phyloP scores from a whole-genome alignment of 2,113 vertebrate genomes.

The Xerus inauris region DNA sequence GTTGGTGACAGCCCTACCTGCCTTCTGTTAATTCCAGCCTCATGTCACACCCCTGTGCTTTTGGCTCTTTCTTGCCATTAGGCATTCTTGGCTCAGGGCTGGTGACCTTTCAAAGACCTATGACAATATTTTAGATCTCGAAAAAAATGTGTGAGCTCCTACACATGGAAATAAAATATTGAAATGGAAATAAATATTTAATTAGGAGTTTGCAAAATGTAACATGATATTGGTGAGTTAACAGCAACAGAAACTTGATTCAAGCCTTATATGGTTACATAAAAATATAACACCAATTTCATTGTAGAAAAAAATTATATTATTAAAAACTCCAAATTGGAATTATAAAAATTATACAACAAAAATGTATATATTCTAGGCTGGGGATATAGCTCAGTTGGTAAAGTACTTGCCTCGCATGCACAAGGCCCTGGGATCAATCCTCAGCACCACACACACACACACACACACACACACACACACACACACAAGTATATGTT shows the following conservation, averaged over 20 bases:
- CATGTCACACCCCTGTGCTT: background rate
- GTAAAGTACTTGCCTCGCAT: too few relatives aligned
- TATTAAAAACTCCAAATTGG: constrained; percentile 14
- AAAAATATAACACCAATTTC: background rate
- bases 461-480: too few relatives aligned
- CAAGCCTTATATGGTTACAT: background rate
- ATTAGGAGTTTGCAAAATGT: constrained; percentile 52
- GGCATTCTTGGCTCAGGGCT: background rate
- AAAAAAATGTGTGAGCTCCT: background rate
- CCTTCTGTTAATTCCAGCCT: background rate
- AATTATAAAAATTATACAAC: constrained; percentile 44
- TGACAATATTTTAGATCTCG: background rate
- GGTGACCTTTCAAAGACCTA: background rate
- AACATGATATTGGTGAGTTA: background rate
- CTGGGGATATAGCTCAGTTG: too few relatives aligned
- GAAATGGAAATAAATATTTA: constrained; percentile 58
- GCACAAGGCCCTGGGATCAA: too few relatives aligned
- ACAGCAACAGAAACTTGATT: background rate
- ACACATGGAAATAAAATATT: constrained; percentile 25
- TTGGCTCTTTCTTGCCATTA: background rate
- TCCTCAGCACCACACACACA: too few relatives aligned
- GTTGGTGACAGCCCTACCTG: background rate
- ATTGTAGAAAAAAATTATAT: background rate
- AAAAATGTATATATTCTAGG: background rate
- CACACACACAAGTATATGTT: too few relatives aligned